Evolutionary conservation across 2,888 invertebrate genomes (phyloP).

Genomic region (Anagyrus pseudococci): DNA sequence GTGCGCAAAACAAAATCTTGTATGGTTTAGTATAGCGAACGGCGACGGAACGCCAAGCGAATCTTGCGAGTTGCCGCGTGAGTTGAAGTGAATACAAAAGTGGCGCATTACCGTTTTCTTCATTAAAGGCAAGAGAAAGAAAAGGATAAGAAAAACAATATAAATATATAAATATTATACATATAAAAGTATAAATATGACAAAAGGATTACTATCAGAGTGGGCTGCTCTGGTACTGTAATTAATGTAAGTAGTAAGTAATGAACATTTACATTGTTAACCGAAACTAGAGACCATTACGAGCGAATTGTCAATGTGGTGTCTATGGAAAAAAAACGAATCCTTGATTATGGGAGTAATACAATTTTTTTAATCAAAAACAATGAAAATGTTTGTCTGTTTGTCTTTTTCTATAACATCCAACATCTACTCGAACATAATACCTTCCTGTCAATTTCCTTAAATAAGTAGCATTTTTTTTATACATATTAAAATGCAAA

Average conservation of each 20-base stretch:
- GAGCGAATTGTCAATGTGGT: conserved; percentile 49
- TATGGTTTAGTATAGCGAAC: too few species aligned
- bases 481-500: background rate
- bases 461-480: background rate
- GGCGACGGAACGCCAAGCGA: too few species aligned
- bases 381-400: conserved; percentile 9
- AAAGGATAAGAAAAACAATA: conserved; percentile 27
- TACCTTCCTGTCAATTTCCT: background rate
- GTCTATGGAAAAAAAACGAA: conserved; percentile 46
- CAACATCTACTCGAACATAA: background rate
- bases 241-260: conserved; percentile 51
- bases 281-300: conserved; percentile 49
- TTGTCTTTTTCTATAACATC: background rate
- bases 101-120: conserved; percentile 33
- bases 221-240: conserved; percentile 46
- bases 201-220: conserved; percentile 37
- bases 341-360: conserved; percentile 49
- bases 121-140: conserved; percentile 23
- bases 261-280: conserved; percentile 51
- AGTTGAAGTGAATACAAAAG: background rate
- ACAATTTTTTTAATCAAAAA: conserved; percentile 42
- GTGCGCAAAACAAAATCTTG: too few species aligned
- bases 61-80: too few species aligned
- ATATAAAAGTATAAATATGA: conserved; percentile 39
- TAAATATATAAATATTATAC: conserved; percentile 41